Base-by-base conservation (phyloP, 2,113 vertebrate genomes). In the Columbina picui region DNA sequence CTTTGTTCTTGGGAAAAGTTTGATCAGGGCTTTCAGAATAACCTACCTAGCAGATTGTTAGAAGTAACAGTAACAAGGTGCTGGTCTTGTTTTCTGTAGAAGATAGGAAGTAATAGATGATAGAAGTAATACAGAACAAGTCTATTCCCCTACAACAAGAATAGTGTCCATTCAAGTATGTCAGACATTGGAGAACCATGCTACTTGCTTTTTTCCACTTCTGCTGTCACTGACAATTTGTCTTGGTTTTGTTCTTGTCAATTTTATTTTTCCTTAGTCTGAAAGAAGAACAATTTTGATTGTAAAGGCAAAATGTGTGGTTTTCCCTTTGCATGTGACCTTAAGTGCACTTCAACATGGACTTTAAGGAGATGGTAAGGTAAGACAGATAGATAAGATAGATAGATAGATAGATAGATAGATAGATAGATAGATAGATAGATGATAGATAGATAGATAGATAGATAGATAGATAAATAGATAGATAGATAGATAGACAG, bases 401-500 rank as follows among this genome's bases (percentile, higher is more conserved):
- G 13, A 60, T 10, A 50, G 23, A 49, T 1, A 52, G 6, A n/a
- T 2, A 69, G 38, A 59, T 17, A 76, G 12, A 39, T 1, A 50
- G 2, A 49, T 6, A 23, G 1, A 26, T 10, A n/a, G 23, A 43
- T 2, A 53, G 6, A n/a, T 4, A 69, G 38, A 60, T 14, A 77
- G 11, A 39, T 1, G 2, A 50, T 2, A 25, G 1, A 20, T 27
- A 52, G 50, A 14, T 13, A 52, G 5, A 63, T 4, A 45, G 25
- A 49, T 1, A 53, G 13, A 60, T 10, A 50, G 23, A 49, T 1
- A 52, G 6, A n/a, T 2, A 69, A n/a, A 59, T 17, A 76, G 12
- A 39, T 1, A 50, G 2, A 49, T 6, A 23, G 1, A 26, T 10
- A n/a, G 23, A 43, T 2, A 53, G 6, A n/a, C 3, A 69, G 38